Percentiles rank a stretch among this genome's conserved stretches.
Conservation (phyloP, 2,113 vertebrate species). For the Nycticebus coucang region DNA sequence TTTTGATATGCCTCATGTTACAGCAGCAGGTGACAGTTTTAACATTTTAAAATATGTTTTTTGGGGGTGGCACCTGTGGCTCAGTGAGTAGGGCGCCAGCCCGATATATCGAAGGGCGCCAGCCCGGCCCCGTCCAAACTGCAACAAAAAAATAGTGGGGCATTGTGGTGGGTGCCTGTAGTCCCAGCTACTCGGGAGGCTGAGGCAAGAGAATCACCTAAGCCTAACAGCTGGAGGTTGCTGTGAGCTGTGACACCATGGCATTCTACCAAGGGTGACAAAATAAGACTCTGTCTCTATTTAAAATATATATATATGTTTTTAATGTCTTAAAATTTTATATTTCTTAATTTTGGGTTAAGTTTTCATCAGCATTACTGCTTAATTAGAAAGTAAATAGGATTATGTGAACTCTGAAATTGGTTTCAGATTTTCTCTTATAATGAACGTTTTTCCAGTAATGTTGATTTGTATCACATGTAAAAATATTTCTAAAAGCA, state of each 20-base stretch:
- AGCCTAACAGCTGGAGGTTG: too few species aligned
- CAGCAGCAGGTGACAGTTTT: conserved; percentile 84
- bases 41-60: background rate
- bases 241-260: too few species aligned
- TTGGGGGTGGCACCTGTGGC: background rate
- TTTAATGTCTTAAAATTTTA: conserved; percentile 18
- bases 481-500: conserved; percentile 35
- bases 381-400: conserved; percentile 47
- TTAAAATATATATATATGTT: background rate
- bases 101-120: too few species aligned
- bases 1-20: conserved; percentile 87
- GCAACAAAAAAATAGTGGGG: too few species aligned
- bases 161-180: too few species aligned
- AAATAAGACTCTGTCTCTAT: too few species aligned
- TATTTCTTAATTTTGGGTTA: conserved; percentile 40
- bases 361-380: conserved; percentile 39
- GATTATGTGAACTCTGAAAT: conserved; percentile 54
- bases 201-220: too few species aligned
- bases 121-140: too few species aligned
- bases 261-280: too few species aligned
- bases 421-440: conserved; percentile 4
- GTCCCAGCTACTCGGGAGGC: too few species aligned
- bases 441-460: background rate
- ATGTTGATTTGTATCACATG: conserved; percentile 23
- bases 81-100: too few species aligned